Evolutionary conservation across 2,797 vertebrate species (phyloP).

Genomic region (Anableps anableps): DNA sequence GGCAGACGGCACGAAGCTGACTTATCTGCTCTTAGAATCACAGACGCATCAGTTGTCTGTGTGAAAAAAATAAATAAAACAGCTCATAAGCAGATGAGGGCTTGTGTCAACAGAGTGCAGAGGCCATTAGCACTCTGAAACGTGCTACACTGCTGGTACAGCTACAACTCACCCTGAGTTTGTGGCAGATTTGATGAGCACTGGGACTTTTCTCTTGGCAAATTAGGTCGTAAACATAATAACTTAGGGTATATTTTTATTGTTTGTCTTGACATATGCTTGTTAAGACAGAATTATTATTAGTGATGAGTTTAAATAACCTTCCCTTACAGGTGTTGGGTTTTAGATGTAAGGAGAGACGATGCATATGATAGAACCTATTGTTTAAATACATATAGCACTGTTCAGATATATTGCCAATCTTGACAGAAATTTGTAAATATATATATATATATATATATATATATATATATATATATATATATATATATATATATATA

Average conservation of each 20-base stretch:
- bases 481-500: too few relatives aligned
- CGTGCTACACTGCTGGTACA: constrained; percentile 13
- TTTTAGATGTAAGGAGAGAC: background rate
- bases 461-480: too few relatives aligned
- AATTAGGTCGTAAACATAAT: background rate
- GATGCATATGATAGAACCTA: background rate
- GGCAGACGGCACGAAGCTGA: constrained; percentile 29
- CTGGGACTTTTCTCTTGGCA: background rate
- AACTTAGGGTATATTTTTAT: background rate
- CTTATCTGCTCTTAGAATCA: constrained; percentile 32
- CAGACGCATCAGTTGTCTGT: background rate
- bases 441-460: too few relatives aligned
- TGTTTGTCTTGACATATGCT: background rate
- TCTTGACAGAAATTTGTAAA: too few relatives aligned
- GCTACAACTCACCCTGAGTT: constrained; percentile 6
- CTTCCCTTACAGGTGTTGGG: background rate
- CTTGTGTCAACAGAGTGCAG: constrained; percentile 61
- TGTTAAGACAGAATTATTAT: background rate
- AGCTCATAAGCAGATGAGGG: constrained; percentile 27
- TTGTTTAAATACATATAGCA: too few relatives aligned
- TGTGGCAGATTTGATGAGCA: too few relatives aligned
- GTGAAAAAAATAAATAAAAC: background rate
- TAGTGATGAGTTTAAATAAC: background rate
- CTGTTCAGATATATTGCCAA: too few relatives aligned
- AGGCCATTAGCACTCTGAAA: constrained; percentile 23